Conservation (phyloP, 2,888 invertebrate genomes). For the Drosophila ustulata region DNA sequence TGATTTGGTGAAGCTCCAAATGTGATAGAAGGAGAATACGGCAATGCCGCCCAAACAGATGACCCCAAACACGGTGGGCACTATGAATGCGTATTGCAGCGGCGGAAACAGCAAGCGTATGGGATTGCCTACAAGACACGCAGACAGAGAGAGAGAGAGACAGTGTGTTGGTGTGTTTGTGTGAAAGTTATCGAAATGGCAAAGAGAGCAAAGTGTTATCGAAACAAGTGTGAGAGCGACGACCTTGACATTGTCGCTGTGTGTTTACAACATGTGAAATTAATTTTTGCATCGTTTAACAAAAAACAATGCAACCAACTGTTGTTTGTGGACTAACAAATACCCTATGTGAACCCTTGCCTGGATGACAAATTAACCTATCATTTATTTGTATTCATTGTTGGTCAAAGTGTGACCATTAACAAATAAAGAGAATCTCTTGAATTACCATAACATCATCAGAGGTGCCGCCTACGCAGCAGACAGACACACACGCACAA, state of each 20-base stretch:
- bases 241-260: constrained; percentile 52
- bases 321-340: constrained; percentile 5
- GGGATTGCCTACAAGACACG: constrained; percentile 85
- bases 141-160: constrained; percentile 12
- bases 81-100: constrained; percentile 87
- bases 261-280: constrained; percentile 31
- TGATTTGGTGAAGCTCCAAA: constrained; percentile 77
- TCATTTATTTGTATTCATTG: neutral
- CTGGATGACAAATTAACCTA: neutral
- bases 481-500: neutral
- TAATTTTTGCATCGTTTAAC: constrained; percentile 11
- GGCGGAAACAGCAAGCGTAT: constrained; percentile 86
- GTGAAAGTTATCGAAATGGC: neutral
- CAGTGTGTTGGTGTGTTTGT: neutral
- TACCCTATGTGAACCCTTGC: neutral
- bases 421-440: constrained; percentile 9
- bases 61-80: constrained; percentile 88
- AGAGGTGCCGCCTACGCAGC: neutral
- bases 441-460: constrained; percentile 15
- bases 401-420: neutral
- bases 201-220: neutral
- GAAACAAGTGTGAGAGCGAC: neutral
- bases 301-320: neutral
- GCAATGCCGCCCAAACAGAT: constrained; percentile 89
- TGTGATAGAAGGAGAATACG: constrained; percentile 88